Evolutionary conservation across 2,888 invertebrate species (phyloP), one percentile per base, ranked within the genome.

Genomic region (Drosophila melanosoma): DNA sequence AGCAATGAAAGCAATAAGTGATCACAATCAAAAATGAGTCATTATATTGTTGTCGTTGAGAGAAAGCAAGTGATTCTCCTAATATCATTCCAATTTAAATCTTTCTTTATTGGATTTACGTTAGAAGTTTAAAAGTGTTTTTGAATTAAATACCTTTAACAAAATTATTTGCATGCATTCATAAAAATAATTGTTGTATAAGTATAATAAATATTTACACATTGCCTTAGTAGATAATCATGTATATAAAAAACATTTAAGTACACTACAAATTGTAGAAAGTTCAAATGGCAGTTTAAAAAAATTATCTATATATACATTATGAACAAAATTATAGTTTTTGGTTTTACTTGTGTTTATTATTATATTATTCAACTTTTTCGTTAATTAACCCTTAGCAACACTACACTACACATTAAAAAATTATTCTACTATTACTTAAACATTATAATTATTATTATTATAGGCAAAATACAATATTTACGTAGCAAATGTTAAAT

Each of bases 11-110:
- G 38, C 69, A 69, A 61, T 54, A 49, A 56, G 54, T 51, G 64
- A 82, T 86, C 79, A 83, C 76, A 64, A 57, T 49, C n/a, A 23
- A 38, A 38, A 51, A 69, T 74, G 82, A 74, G 66, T 81, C 81
- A 83, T 17, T 17, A 8, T 56, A 32, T n/a, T 29, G 36, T 54
- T n/a, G 35, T 42, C 51, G 12, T 11, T 15, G 29, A 26, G 71
- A 72, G 64, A 64, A 58, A 69, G 52, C 64, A 57, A 64, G 68
- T 48, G 58, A 65, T 62, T 45, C 40, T 35, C 42, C 29, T 42
- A 29, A 64, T 42, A 51, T 29, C 38, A 33, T 33, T 26, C 8
- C 38, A 10, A 38, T 29, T 63, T 6, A n/a, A 15, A 29, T 51
- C 26, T 51, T n/a, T 29, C 1, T 29, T 51, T 10, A n/a, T n/a